These are phyloP conservation scores for Cydia amplana DNA, from an alignment of 1,140 invertebrate genomes.

Conservation along the genomic window DNA sequence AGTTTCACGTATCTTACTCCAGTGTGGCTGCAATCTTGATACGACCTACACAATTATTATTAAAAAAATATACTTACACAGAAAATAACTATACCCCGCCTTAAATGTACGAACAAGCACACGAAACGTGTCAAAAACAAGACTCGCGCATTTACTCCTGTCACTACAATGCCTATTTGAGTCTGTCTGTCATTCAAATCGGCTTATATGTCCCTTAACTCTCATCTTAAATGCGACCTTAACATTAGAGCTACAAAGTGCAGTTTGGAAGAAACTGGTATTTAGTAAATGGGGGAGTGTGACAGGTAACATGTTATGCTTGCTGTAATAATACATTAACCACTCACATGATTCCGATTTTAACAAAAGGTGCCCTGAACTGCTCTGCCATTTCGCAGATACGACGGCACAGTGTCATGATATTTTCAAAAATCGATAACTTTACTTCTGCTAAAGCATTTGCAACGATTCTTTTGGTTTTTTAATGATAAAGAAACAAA, in stretches of 20 bases:
- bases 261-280: not conserved
- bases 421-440: too few species aligned
- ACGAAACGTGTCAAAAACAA: conserved; percentile 11
- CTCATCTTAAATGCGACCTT: not conserved
- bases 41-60: too few species aligned
- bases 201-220: not conserved
- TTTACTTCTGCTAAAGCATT: too few species aligned
- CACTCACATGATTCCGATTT: too few species aligned
- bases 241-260: not conserved
- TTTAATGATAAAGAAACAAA: too few species aligned
- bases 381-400: too few species aligned
- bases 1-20: too few species aligned
- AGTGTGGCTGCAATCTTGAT: too few species aligned
- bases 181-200: not conserved
- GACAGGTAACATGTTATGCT: conserved; percentile 8
- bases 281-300: not conserved
- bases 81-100: not conserved
- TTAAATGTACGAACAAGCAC: not conserved
- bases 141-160: not conserved
- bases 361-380: too few species aligned
- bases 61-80: not conserved
- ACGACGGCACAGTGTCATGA: too few species aligned
- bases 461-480: too few species aligned
- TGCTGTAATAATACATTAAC: conserved; percentile 1
- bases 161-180: not conserved